phyloP scores from a whole-genome alignment of 2,113 vertebrate genomes.

The Gila orcuttii region DNA sequence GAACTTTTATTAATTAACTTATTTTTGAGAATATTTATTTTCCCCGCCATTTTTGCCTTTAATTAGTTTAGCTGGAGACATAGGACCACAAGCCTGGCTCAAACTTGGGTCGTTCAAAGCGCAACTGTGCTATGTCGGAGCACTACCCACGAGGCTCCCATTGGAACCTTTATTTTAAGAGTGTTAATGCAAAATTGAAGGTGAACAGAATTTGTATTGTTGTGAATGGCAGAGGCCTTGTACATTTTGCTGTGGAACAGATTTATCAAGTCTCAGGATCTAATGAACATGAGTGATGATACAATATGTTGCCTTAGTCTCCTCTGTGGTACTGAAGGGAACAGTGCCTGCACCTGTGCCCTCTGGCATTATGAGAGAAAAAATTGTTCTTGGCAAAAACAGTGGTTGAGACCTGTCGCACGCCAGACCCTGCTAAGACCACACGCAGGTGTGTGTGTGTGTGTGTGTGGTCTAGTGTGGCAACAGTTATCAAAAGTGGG shows the following conservation, averaged over 20 bases:
- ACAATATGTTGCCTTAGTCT: constrained; percentile 47
- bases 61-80: too few relatives aligned
- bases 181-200: background rate
- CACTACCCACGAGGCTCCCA: too few relatives aligned
- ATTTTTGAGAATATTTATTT: too few relatives aligned
- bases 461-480: constrained; percentile 69
- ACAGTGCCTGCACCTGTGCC: constrained; percentile 61
- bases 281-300: constrained; percentile 30
- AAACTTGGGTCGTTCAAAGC: too few relatives aligned
- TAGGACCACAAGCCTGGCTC: too few relatives aligned
- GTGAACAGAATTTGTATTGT: background rate
- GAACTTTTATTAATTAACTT: background rate
- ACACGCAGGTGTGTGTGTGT: constrained; percentile 58
- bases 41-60: too few relatives aligned
- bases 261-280: constrained; percentile 14
- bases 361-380: constrained; percentile 54
- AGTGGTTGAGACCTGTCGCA: constrained; percentile 42
- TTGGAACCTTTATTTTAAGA: too few relatives aligned
- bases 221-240: background rate
- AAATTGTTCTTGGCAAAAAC: constrained; percentile 51
- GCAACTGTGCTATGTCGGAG: too few relatives aligned
- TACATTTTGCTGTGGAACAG: background rate
- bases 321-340: constrained; percentile 42
- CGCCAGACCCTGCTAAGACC: constrained; percentile 68
- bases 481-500: constrained; percentile 69